These are phyloP conservation scores for Magallana ariakensis DNA, from an alignment of 1,140 invertebrate species.

Conservation along the genomic window DNA sequence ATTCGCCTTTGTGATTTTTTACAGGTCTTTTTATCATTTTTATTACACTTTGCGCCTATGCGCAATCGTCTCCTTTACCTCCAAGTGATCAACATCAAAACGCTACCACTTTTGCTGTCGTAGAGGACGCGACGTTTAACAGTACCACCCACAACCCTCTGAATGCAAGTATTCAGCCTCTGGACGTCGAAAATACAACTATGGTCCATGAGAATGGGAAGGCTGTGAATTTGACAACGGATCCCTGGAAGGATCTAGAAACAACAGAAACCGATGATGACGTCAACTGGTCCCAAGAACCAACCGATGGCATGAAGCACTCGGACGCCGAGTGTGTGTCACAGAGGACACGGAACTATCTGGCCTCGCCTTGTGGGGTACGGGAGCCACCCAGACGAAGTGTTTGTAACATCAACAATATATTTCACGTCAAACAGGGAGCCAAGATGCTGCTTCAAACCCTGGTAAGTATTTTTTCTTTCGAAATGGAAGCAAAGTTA, in stretches of 20 bases:
- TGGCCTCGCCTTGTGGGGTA: not conserved
- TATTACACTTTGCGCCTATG: no score
- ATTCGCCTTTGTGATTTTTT: no score
- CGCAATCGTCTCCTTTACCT: no score
- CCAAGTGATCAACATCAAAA: no score
- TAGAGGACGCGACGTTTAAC: no score
- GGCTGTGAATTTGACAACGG: not conserved
- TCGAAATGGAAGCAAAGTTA: no score
- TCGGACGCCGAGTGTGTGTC: not conserved
- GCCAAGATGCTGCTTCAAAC: not conserved
- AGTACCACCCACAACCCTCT: no score
- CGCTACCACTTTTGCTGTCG: no score
- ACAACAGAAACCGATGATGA: not conserved
- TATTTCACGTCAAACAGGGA: not conserved
- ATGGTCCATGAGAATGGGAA: no score
- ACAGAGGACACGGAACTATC: not conserved
- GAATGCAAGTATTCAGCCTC: no score
- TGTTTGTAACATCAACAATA: not conserved
- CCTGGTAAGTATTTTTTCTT: not conserved
- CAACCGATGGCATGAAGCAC: not conserved
- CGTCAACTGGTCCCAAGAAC: not conserved
- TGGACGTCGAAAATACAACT: no score
- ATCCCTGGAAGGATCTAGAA: not conserved
- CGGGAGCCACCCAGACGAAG: not conserved
- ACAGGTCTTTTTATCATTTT: no score